A percentile compares a stretch with the other conserved stretches of the same genome.
These are phyloP conservation scores for Melanaphis sacchari DNA, from an alignment of 1,140 invertebrate genomes.

Conservation along the genomic window DNA sequence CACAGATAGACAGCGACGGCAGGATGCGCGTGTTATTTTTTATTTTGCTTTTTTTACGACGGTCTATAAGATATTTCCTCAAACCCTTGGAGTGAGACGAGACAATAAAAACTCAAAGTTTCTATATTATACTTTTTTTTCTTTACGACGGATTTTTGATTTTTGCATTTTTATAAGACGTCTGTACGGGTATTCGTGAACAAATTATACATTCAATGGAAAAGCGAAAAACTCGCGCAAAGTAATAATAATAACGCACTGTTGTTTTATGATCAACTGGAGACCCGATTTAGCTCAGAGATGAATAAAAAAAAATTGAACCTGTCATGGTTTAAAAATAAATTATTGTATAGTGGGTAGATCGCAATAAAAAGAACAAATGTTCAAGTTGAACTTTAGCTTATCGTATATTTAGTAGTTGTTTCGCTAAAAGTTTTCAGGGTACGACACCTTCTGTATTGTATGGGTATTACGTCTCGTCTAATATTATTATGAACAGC, in stretches of 20 bases:
- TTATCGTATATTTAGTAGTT: constrained; percentile 28
- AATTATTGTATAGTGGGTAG: constrained; percentile 16
- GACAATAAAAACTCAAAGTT: constrained; percentile 34
- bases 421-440: not conserved
- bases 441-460: not conserved
- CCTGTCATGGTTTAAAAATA: constrained; percentile 42
- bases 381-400: constrained; percentile 31
- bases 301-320: constrained; percentile 50
- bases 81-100: constrained; percentile 15
- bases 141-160: constrained; percentile 48
- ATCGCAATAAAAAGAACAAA: constrained; percentile 39
- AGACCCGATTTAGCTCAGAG: not conserved
- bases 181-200: not conserved
- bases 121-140: constrained; percentile 5
- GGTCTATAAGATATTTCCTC: constrained; percentile 20
- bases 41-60: not conserved
- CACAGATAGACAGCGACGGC: not conserved
- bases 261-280: constrained; percentile 41
- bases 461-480: not conserved
- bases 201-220: constrained; percentile 31
- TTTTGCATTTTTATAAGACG: constrained; percentile 55
- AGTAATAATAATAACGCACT: constrained; percentile 48
- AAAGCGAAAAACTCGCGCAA: constrained; percentile 13
- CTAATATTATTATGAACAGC: not conserved
- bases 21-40: constrained; percentile 26